A percentile compares a stretch with the other conserved stretches of the same genome.
Evolutionary conservation across 2,797 vertebrate genomes (phyloP).

Genomic region (Helicolenus hilgendorfi): DNA sequence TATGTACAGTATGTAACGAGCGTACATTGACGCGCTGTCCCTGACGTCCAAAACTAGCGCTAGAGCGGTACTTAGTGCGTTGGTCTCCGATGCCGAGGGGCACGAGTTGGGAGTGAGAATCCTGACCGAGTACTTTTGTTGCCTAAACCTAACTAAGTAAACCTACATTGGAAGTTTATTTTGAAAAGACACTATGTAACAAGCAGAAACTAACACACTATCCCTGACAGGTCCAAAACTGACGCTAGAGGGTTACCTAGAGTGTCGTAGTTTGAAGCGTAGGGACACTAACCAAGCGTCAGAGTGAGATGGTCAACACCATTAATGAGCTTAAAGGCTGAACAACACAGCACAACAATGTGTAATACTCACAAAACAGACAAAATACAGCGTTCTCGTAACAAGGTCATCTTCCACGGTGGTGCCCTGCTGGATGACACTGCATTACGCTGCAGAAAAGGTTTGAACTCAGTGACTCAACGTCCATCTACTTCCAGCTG

Average conservation of each 20-base stretch:
- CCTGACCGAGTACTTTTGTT: too few species aligned
- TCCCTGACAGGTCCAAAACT: neutral
- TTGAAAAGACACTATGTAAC: too few species aligned
- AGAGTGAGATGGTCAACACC: neutral
- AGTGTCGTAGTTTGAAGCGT: neutral
- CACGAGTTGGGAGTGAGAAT: too few species aligned
- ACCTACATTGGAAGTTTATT: too few species aligned
- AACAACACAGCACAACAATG: neutral
- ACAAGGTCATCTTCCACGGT: neutral
- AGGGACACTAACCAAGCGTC: neutral
- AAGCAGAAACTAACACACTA: too few species aligned
- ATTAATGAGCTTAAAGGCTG: neutral
- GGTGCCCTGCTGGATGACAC: neutral
- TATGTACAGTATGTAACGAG: too few species aligned
- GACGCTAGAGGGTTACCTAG: neutral
- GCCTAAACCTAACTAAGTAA: too few species aligned
- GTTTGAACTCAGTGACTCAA: neutral
- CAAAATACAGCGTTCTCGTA: neutral
- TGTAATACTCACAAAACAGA: neutral
- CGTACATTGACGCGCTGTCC: too few species aligned
- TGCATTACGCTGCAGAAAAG: neutral
- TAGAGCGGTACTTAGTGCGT: too few species aligned
- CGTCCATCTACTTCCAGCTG: conserved; percentile 6
- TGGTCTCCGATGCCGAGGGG: too few species aligned
- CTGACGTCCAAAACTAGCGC: too few species aligned